Evolutionary conservation across 2,113 vertebrate species (phyloP), one percentile per base, ranked within the genome.

Genomic region (Neolamprologus sp.): DNA sequence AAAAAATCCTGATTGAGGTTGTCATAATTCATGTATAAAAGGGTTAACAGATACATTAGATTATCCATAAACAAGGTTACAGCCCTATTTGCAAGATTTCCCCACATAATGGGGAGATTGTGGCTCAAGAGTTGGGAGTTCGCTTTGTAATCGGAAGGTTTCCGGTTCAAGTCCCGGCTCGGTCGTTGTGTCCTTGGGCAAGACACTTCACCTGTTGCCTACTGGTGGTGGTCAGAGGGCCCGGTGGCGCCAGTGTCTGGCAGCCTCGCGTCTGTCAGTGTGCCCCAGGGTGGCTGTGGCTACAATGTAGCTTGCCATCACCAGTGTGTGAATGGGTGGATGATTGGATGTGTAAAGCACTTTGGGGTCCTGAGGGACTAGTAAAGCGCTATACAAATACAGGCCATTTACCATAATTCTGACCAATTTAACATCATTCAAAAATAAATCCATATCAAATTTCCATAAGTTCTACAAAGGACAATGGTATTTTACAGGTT

Each of bases 181-280:
- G 1, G 13, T 5, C 23, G 0, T 57, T 57, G 23, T 57, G 4
- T 57, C 13, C 23, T 57, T 57, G 23, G 23, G 55, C 55, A 2
- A 57, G 23, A 57, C 55, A 57, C 21, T 9, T 28, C 0, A 57
- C 55, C 55, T 0, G 3, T 57, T 28, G 55, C 23, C 55, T 57
- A 57, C 55, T 28, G 13, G 13, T 28, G 7, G 3, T 57, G 23
- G 55, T 28, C 13, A 57, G 55, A 57, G 23, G 23, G 54, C 12
- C 54, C 0, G 1, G 12, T 57, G 54, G 54, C 4, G 0, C 54
- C 54, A 57, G 12, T 28, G 5, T 54, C n/a, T 1, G 12, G 23
- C 3, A 57, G 54, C 54, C 55, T 2, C 23, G 0, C 55, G 0
- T 16, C 55, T 58, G 55, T 58, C 23, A 28, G 23, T 57, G 13